Evolutionary conservation across 2,888 invertebrate species (phyloP), one percentile per base, ranked within the genome.

Genomic region (Thereva unica): DNA sequence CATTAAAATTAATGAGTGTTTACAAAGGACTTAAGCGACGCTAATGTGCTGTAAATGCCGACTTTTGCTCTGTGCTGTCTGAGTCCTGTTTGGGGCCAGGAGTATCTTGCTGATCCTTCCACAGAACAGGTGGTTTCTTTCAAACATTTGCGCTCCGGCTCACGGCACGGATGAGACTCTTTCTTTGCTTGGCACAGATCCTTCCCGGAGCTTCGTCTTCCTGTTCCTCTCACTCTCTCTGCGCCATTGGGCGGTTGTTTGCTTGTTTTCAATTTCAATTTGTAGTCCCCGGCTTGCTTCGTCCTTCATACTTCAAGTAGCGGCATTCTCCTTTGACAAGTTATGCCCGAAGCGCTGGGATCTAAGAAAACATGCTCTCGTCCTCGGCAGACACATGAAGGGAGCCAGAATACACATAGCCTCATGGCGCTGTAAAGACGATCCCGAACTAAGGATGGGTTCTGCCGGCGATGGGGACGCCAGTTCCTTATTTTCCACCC

Each of bases 1-100:
- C 53, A 67, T 67, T 67, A 64, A 67, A 67, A 67, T 67, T 67
- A 64, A 67, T 67, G 64, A 64, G 40, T 67, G 56, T 67, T 67
- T 67, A 52, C 63, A 55, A 49, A 67, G 38, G 50, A 67, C 56
- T 67, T 55, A 41, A 23, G 52, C 50, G 63, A 38, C 55, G 63
- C 63, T 57, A 61, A 56, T 56, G 45, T 56, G 34, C 37, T 45
- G 56, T 56, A 23, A 54, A 54, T 42, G 42, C 9, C 42, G 9
- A 42, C 42, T 42, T 42, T 42, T 42, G 9, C 9, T 8, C 23
- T 23, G 23, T 23, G 23, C 23, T 23, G n/a, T n/a, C 23, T 23
- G 23, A 23, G 23, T 23, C 23, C 23, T 23, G 23, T 23, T 23
- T 23, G 23, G 23, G 23, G 23, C 23, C 23, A 23, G 23, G 23